A percentile compares a stretch with the other conserved stretches of the same genome.
Evolutionary conservation across 2,797 vertebrate species (phyloP).

Genomic region (Enteromius treurensis): DNA sequence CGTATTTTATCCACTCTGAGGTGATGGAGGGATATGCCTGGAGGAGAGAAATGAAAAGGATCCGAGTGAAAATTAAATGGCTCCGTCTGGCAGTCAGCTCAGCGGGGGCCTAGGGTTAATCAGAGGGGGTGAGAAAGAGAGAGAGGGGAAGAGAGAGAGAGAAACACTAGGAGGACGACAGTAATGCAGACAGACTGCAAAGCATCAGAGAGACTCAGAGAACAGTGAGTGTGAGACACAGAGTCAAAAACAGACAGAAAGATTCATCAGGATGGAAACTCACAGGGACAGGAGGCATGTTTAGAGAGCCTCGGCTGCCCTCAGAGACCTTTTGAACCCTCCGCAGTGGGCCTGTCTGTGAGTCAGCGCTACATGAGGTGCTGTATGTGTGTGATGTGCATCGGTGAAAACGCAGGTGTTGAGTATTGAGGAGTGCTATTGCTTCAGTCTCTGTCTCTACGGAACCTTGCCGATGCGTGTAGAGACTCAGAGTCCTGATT

Average conservation of each 20-base stretch:
- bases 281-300: constrained; percentile 44
- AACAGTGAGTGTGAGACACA: constrained; percentile 37
- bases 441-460: constrained; percentile 34
- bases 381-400: constrained; percentile 31
- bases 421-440: constrained; percentile 29
- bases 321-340: constrained; percentile 52
- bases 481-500: neutral
- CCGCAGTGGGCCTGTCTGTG: constrained; percentile 49
- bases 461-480: neutral
- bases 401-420: constrained; percentile 12
- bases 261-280: constrained; percentile 52
- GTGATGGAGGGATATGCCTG: constrained; percentile 58
- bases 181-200: constrained; percentile 39
- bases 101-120: constrained; percentile 63
- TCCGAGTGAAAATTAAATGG: constrained; percentile 66
- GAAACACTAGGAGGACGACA: constrained; percentile 19
- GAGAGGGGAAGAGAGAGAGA: constrained; percentile 40
- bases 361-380: constrained; percentile 32
- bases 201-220: constrained; percentile 45
- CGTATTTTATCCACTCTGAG: constrained; percentile 60
- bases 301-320: constrained; percentile 47
- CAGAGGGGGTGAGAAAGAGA: constrained; percentile 55
- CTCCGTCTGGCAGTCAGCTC: constrained; percentile 61
- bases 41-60: constrained; percentile 60
- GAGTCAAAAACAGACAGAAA: constrained; percentile 39